phyloP scores from a whole-genome alignment of 2,797 vertebrate species.

The Dendrocincla tyrannina region DNA sequence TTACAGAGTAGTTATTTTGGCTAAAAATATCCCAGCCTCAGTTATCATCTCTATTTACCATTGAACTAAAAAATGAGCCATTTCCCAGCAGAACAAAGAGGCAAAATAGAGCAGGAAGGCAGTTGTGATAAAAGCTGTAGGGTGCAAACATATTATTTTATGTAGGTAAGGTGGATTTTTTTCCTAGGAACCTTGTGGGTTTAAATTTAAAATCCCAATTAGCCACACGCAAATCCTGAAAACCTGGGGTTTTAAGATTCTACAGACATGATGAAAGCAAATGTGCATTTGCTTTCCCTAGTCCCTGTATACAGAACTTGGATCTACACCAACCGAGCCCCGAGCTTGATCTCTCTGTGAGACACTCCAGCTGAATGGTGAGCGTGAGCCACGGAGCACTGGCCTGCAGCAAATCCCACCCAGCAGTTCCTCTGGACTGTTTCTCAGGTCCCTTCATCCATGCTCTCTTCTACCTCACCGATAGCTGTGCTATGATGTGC shows the following conservation, averaged over 20 bases:
- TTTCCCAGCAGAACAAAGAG: not conserved
- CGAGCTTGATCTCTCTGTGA: not conserved
- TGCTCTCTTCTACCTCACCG: not conserved
- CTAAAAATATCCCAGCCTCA: not conserved
- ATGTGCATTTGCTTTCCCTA: not conserved
- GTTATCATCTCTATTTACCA: not conserved
- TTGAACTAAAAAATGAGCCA: not conserved
- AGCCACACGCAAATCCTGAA: not conserved
- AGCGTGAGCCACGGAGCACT: not conserved
- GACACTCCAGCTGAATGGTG: fast-evolving
- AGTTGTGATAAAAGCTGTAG: not conserved
- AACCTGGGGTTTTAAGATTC: not conserved
- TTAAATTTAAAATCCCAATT: not conserved
- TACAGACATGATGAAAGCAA: not conserved
- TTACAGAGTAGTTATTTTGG: not conserved
- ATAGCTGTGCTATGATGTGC: fast-evolving
- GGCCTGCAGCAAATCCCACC: not conserved
- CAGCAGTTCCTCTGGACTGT: not conserved
- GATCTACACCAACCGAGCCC: not conserved
- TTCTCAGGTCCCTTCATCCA: not conserved
- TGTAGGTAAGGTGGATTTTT: not conserved
- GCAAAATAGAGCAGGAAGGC: not conserved
- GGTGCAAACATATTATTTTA: not conserved
- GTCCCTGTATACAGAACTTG: not conserved
- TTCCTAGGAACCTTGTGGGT: not conserved